phyloP scores from a whole-genome alignment of 2,797 vertebrate genomes.

The Philypnodon macrostomus region DNA sequence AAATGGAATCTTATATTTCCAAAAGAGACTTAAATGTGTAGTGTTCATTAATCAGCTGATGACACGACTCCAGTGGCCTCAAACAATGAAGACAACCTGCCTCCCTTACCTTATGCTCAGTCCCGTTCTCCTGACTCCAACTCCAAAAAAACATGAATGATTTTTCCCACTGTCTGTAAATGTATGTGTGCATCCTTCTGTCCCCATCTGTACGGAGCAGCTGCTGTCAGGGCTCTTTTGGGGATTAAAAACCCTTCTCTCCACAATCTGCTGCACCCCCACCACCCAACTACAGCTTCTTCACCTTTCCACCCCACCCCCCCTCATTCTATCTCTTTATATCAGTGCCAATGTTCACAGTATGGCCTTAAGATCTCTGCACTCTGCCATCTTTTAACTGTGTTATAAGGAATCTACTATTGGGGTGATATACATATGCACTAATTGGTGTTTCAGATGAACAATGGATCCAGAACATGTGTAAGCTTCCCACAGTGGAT shows the following conservation, averaged over 20 bases:
- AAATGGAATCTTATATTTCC: too few relatives aligned
- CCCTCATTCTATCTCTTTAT: conserved; percentile 11
- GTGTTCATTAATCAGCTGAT: conserved; percentile 58
- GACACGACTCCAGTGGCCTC: conserved; percentile 46
- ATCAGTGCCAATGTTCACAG: conserved; percentile 1
- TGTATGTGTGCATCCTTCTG: conserved; percentile 45
- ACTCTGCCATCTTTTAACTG: not conserved
- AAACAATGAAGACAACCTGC: conserved; percentile 43
- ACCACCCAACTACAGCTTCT: conserved; percentile 41
- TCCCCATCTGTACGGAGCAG: conserved; percentile 68
- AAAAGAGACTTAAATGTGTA: conserved; percentile 31
- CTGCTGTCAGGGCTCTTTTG: conserved; percentile 67
- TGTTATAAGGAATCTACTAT: not conserved
- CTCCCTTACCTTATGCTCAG: conserved; percentile 61
- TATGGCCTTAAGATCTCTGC: not conserved
- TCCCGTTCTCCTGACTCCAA: conserved; percentile 50
- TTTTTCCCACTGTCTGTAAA: conserved; percentile 34
- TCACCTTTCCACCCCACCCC: conserved; percentile 44
- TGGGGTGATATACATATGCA: too few relatives aligned
- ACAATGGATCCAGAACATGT: too few relatives aligned
- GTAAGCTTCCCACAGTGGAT: too few relatives aligned
- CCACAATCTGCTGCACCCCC: conserved; percentile 54
- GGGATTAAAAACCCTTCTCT: conserved; percentile 67
- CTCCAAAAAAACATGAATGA: conserved; percentile 40
- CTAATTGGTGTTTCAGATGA: too few relatives aligned